These are phyloP conservation scores for Lasioglossum baleicum DNA, from an alignment of 1,140 invertebrate genomes.

Conservation along the genomic window DNA sequence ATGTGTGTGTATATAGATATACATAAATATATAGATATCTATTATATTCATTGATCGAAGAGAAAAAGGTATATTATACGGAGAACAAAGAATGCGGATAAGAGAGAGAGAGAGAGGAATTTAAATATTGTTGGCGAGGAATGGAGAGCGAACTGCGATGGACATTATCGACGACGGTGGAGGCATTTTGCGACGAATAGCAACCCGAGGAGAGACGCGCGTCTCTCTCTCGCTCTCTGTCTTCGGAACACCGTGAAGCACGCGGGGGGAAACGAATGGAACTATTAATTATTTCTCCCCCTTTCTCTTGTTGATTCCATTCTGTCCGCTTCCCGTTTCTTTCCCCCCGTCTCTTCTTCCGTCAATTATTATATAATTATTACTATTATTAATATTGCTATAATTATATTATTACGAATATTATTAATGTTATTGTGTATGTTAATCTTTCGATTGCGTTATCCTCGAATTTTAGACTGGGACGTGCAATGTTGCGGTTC, in stretches of 20 bases:
- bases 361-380: constrained; percentile 20
- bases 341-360: constrained; percentile 22
- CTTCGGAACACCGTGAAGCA: neutral
- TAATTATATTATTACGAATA: constrained; percentile 23
- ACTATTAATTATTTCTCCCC: neutral
- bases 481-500: constrained; percentile 39
- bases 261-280: neutral
- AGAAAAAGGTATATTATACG: constrained; percentile 49
- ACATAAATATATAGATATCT: constrained; percentile 44
- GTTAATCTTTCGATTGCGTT: constrained; percentile 33
- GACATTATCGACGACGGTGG: constrained; percentile 37
- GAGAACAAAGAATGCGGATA: constrained; percentile 45
- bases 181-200: neutral
- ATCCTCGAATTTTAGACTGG: constrained; percentile 29
- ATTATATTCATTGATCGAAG: constrained; percentile 70
- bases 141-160: constrained; percentile 36
- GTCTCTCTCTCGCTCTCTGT: neutral
- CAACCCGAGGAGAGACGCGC: neutral
- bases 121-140: constrained; percentile 54
- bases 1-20: constrained; percentile 38
- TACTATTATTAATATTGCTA: constrained; percentile 17
- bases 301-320: constrained; percentile 8
- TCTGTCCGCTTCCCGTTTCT: constrained; percentile 21
- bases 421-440: constrained; percentile 35
- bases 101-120: constrained; percentile 40